Evolutionary conservation across 2,888 invertebrate genomes (phyloP).

Genomic region (Dolichomitus sp.): DNA sequence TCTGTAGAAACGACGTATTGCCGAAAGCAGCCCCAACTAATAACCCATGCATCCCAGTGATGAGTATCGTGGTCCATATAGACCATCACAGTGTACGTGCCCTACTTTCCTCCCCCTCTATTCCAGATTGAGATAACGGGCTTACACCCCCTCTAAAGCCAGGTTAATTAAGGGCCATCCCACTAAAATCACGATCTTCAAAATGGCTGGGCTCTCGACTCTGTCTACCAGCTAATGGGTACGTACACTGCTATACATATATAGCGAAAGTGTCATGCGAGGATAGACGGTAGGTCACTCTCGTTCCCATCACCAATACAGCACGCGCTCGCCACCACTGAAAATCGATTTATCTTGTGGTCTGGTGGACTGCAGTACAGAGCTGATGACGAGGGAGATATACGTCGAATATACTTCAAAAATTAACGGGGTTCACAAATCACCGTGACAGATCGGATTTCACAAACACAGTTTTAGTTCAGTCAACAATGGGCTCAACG

Average conservation of each 20-base stretch:
- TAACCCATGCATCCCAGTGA: slow-evolving; percentile 5
- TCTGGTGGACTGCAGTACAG: slow-evolving; percentile 46
- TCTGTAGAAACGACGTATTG: too few species aligned
- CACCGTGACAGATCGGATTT: slow-evolving; percentile 64
- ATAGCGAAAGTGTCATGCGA: slow-evolving; percentile 37
- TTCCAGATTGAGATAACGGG: slow-evolving; percentile 81
- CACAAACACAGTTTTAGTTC: slow-evolving; percentile 22
- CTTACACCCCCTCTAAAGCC: slow-evolving; percentile 76
- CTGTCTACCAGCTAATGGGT: slow-evolving; percentile 34
- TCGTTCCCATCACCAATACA: slow-evolving; percentile 40
- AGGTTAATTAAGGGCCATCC: slow-evolving; percentile 82
- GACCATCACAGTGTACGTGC: slow-evolving; percentile 15
- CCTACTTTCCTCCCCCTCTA: slow-evolving; percentile 21
- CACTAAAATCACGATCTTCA: slow-evolving; percentile 76
- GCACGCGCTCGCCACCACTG: slow-evolving; percentile 48
- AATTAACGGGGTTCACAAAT: slow-evolving; percentile 63
- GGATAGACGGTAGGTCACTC: slow-evolving; percentile 53
- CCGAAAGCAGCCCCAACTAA: background rate
- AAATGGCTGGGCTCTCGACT: slow-evolving; percentile 70
- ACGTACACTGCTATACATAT: slow-evolving; percentile 7
- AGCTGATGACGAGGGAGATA: slow-evolving; percentile 60
- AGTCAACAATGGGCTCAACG: background rate
- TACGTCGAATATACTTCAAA: slow-evolving; percentile 62
- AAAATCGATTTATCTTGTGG: slow-evolving; percentile 67
- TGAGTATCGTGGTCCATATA: background rate